Conservation (phyloP, 2,113 vertebrate species). For the Brachionichthys hirsutus region DNA sequence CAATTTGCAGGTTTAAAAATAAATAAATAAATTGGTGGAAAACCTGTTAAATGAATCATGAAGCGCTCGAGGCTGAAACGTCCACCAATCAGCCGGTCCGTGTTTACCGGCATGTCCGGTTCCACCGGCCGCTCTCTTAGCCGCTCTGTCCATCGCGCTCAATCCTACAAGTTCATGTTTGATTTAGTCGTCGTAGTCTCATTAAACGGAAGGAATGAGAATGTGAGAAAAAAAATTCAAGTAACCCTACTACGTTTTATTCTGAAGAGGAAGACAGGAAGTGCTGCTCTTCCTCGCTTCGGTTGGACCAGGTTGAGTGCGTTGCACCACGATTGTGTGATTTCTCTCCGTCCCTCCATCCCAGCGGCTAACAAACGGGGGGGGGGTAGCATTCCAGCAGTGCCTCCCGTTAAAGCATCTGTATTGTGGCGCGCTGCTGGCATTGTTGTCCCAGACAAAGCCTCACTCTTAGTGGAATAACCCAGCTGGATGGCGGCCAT, state of each 20-base stretch:
- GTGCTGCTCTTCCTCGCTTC: neutral
- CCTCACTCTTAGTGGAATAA: conserved; percentile 54
- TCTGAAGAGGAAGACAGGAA: neutral
- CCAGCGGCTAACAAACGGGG: conserved; percentile 38
- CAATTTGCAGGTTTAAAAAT: neutral
- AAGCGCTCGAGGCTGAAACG: no score
- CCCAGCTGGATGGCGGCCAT: conserved; percentile 58
- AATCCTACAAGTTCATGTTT: no score
- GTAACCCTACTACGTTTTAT: no score
- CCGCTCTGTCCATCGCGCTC: no score
- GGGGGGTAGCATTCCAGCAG: conserved; percentile 61
- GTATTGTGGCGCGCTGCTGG: conserved; percentile 55
- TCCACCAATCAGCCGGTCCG: no score
- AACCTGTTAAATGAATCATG: no score
- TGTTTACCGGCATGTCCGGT: no score
- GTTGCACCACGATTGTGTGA: conserved; percentile 4
- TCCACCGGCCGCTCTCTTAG: no score
- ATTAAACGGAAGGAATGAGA: no score
- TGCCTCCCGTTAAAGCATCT: conserved; percentile 54
- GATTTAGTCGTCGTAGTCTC: no score
- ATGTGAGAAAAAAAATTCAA: no score
- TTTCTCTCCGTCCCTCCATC: conserved; percentile 14
- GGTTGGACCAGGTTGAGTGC: neutral
- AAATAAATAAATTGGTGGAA: no score
- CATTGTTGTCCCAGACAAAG: conserved; percentile 65